Base-by-base conservation (phyloP, 1,140 invertebrate genomes). In the Anastrepha ludens region DNA sequence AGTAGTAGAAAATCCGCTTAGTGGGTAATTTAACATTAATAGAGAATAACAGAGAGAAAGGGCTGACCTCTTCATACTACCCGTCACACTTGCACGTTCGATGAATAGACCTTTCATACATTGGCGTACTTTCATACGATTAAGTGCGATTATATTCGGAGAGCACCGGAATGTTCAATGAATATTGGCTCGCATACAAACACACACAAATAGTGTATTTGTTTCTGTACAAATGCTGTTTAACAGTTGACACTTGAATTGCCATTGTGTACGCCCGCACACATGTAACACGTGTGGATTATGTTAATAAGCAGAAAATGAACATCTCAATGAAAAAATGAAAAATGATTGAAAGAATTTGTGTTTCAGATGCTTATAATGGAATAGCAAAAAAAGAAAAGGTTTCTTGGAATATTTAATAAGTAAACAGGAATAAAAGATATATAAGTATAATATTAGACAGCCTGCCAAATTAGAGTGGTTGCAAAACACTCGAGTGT, bases 1-100 rank as follows among this genome's bases (percentile, higher is more conserved):
- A 74, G 44, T 74, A 15, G 13, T 47, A 74, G 70, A 74, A 74
- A 74, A 74, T 74, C 70, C 44, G 70, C 70, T 74, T 74, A 74
- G 70, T 74, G 70, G 65, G 13, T 9, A 74, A 74, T 44, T 74
- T 15, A 50, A 47, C 70, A n/a, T 44, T 74, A 17, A 6, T 74
- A 29, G 44, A n/a, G 15, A 47, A 74, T n/a, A n/a, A 41, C 11
- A 74, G 17, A 1, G 15, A 47, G 70, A 50, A 74, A 50, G 70
- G 44, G 44, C 70, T 50, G 15, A 20, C 70, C 44, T n/a, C 17
- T 74, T 70, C 39, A 70, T 50, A n/a, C 29, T 70, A 9, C 3
- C 13, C 39, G 41, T 8, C 5, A 2, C 65, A 70, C 7, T 15
- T 74, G 70, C n/a, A n/a, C 47, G 41, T 47, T 67, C 3, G 11